Evolutionary conservation across 2,797 vertebrate genomes (phyloP), one percentile per base, ranked within the genome.

Genomic region (Lepus townsendii): DNA sequence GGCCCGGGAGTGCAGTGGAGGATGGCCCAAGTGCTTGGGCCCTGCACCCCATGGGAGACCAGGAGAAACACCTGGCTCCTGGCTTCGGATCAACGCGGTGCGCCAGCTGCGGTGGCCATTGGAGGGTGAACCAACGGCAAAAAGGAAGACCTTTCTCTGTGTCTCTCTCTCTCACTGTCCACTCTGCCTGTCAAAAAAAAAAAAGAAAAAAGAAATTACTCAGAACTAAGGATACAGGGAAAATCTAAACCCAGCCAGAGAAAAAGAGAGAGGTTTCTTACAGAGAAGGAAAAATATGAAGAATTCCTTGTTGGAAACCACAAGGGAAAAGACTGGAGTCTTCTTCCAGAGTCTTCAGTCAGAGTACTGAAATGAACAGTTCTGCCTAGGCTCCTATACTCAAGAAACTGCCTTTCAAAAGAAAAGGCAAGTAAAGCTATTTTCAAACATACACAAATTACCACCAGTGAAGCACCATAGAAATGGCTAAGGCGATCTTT

Each of bases 331-430:
- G 38, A 50, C 26, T 65, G 38, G 2, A 6, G 35, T 35, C 3
- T 35, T 35, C 35, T 35, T 35, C 35, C 35, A 35, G 35, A 35
- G 35, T 35, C 35, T 35, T 35, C 35, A 35, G 35, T 62, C 62
- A n/a, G 32, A 69, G 68, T 8, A 13, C 26, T 69, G 26, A 62
- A 85, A 42, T 47, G 12, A 63, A 82, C 52, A n/a, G 75, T 73
- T 42, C 16, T n/a, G 7, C 8, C 24, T 80, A 42, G 5, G 32
- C 50, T 86, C 50, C 30, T 75, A 13, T 86, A 71, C n/a, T 9
- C 42, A 80, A 17, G 54, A 90, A 76, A 83, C 73, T 47, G 22
- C 38, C 24, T 88, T 84, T 60, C 30, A 83, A 54, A 93, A 82
- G 27, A 27, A 57, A 73, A 77, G 26, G 22, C 20, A 85, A 84